Percentiles rank a stretch among this genome's conserved stretches.
These are phyloP conservation scores for Ormia ochracea DNA, from an alignment of 2,888 invertebrate genomes.

Conservation along the genomic window DNA sequence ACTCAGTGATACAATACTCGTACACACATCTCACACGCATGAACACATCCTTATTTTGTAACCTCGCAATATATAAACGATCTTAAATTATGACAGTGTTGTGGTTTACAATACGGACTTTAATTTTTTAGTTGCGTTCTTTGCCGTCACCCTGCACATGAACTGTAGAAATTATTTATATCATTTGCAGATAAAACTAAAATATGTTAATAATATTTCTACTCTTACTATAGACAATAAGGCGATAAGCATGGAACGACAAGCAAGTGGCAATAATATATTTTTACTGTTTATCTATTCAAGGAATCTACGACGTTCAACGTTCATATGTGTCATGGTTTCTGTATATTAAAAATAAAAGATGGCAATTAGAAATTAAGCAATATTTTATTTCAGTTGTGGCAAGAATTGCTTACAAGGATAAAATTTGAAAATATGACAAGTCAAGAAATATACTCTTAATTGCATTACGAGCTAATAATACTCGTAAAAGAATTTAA, in stretches of 20 bases:
- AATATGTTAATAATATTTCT: conserved; percentile 50
- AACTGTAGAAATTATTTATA: conserved; percentile 27
- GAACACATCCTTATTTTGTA: not conserved
- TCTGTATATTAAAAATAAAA: too few relatives aligned
- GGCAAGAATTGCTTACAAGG: too few relatives aligned
- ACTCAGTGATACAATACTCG: too few relatives aligned
- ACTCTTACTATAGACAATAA: not conserved
- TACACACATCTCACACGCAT: too few relatives aligned
- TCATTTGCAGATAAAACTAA: conserved; percentile 31
- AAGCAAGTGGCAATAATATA: not conserved
- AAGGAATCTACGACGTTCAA: not conserved
- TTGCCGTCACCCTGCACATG: conserved; percentile 23
- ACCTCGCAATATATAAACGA: not conserved
- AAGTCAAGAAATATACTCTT: too few relatives aligned
- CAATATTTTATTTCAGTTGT: too few relatives aligned
- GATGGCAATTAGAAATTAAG: too few relatives aligned
- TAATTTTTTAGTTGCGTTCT: not conserved
- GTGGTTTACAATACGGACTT: conserved; percentile 17
- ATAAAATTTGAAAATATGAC: too few relatives aligned
- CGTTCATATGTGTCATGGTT: not conserved
- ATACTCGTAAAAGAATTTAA: too few relatives aligned
- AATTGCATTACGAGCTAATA: too few relatives aligned
- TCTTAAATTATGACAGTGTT: conserved; percentile 55
- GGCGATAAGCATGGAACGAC: not conserved
- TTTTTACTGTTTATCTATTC: not conserved